Evolutionary conservation across 1,140 invertebrate genomes (phyloP), one percentile per base, ranked within the genome.

Genomic region (Plodia interpunctella): DNA sequence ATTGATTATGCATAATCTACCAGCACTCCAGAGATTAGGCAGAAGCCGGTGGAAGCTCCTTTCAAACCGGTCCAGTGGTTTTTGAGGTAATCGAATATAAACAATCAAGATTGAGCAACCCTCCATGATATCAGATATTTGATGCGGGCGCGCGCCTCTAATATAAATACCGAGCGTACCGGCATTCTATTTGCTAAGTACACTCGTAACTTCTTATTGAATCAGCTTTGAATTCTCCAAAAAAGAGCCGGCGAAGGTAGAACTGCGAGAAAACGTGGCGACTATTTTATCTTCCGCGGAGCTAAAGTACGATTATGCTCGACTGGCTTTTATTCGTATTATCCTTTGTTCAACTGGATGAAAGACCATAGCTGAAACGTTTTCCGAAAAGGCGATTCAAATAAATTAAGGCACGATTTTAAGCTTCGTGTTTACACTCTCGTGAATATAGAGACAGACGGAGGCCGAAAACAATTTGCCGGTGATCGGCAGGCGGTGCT

Each of bases 251-350:
- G 62, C 55, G 50, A 65, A 70, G 72, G 71, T 73, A 74, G 77
- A 82, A 83, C 65, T 66, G 70, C 70, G 73, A 77, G 78, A 77
- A 81, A 77, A 84, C 76, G 75, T 72, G 74, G 67, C 64, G 74
- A 81, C 78, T 74, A 78, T 81, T 86, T 82, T 85, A 76, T 78
- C 77, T 83, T 74, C 72, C 68, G 72, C 72, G 66, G 66, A 68
- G 74, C 73, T 70, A 60, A 68, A 69, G 71, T 68, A 72, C 74
- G 82, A 81, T 87, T 87, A 87, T 87, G 80, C 81, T 76, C 76
- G 78, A 84, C 77, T 77, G 82, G 78, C 79, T 84, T 76, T 82
- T 75, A 83, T 82, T 83, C 80, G 77, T 80, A 74, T 76, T 78
- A 74, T 78, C 72, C 74, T 78, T 78, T 76, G 71, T 76, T 76